Evolutionary conservation across 2,888 invertebrate genomes (phyloP), one percentile per base, ranked within the genome.

Genomic region (Cinara cedri): DNA sequence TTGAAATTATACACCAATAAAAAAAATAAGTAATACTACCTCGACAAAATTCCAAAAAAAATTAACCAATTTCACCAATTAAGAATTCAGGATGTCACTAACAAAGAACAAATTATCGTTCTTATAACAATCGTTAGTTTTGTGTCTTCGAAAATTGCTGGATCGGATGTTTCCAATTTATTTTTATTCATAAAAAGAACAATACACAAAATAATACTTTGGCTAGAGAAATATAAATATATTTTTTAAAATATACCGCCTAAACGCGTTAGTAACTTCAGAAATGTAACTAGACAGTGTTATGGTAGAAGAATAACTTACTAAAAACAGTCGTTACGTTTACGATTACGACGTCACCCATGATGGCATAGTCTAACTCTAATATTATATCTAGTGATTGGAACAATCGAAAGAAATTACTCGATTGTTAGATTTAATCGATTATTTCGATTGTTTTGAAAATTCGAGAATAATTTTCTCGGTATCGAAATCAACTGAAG

Each of bases 181-280:
- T 55, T 10, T 13, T 24, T 24, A 24, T 3, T 13, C 8, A 4
- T n/a, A 11, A 24, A 13, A 21, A 11, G 21, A 57, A 57, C 3
- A 57, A 24, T 24, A 57, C 3, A 13, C 21, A 24, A 3, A 1
- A 8, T 24, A 21, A 57, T 13, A n/a, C 1, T 8, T 24, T 2
- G 1, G 13, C 13, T 8, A 14, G 26, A 13, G 26, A 16, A 16
- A 14, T 8, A 26, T 6, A 9, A 8, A 1, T n/a, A 51, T 60
- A 8, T 60, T 78, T 68, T 78, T 78, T 68, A 62, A 78, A 78
- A 70, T 78, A 13, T 70, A 60, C 78, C 78, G 78, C 78, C 70
- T 68, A 78, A 78, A 78, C 68, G 60, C 78, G 78, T 78, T 78
- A 70, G 70, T 78, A 78, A 78, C 78, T 78, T 78, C 78, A 78